Evolutionary conservation across 2,113 vertebrate genomes (phyloP), one percentile per base, ranked within the genome.

Genomic region (Oreochromis spilurus): DNA sequence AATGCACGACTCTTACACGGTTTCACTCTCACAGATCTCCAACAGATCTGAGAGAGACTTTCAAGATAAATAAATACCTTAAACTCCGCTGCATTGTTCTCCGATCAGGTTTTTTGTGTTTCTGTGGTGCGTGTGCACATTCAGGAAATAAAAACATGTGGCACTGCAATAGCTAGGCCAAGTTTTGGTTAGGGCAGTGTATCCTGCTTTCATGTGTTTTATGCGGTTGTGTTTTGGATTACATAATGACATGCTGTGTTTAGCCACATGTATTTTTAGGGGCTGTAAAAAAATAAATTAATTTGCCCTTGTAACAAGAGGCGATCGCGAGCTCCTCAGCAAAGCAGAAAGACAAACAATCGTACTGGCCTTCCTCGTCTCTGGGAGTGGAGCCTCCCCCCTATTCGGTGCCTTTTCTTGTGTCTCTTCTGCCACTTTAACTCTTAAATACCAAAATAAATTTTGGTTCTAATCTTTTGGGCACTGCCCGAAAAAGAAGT

Each of bases 291-390:
- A 36, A 65, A 62, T 29, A 0, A 9, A 83, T 83, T 29, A 55
- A 57, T 87, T 79, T 19, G 57, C 36, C 11, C 43, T 9, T 36
- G 81, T 36, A 29, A 80, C 31, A 34, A 9, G 16, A 67, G 65
- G 58, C 10, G 24, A 83, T 88, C 1, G 11, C 1, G 3, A 26
- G 13, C 58, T 26, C 54, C 54, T 31, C 81, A 38, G 58, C 53
- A 50, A 88, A 88, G 53, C 81, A n/a, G 19, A 81, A 90, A 89
- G 60, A 58, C 52, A 90, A 90, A 89, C 77, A 87, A 29, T 81
- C 21, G 8, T 16, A 12, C 11, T 77, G 48, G 17, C 72, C 40
- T 52, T 77, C 26, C 17, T 52, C 4, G 4, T 13, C 26, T 52
- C 4, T 77, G 17, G 72, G 72, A 77, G 45, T 52, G 45, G 45